Base-by-base conservation (phyloP, 2,113 vertebrate genomes). In the Melanocharis versteri region DNA sequence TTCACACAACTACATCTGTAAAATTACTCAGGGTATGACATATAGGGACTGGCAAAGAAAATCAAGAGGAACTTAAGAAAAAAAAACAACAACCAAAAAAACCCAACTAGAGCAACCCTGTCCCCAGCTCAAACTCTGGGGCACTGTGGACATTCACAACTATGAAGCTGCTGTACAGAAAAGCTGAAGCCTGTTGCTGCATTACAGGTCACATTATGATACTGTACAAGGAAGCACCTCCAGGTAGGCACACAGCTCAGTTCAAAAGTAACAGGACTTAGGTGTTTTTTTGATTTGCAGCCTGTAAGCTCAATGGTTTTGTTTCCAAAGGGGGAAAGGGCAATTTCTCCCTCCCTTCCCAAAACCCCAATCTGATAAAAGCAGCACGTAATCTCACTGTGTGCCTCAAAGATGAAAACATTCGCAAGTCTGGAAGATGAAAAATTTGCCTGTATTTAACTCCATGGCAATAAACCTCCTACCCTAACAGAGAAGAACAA, bases 391-490 rank as follows among this genome's bases (percentile, higher is more conserved):
- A 9, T 44, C 60, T 77, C 35, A 23, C n/a, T 31, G 39, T 23
- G 27, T 90, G 47, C 64, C 44, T 83, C 2, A 4, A 66, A 86
- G 71, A 83, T 45, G 58, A 83, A 62, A 93, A 83, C 28, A 58
- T 58, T 45, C 6, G 2, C 27, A 66, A 81, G 26, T n/a, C 30
- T 62, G 50, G n/a, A 66, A 37, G 45, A 77, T 37, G 56, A 85
- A 86, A 70, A 76, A 89, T 87, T 78, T 69, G 50, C 58, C 83
- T 54, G 27, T 13, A 58, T 72, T 7, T 64, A 95, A 94, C 76
- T 83, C 56, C 47, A 86, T 9, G 65, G 77, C 45, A 91, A 81
- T 81, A 80, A 84, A 56, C 69, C 76, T 93, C 89, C 87, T 62
- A 57, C 54, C 62, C n/a, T 64, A 61, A 54, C 13, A 71, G 30